phyloP scores from a whole-genome alignment of 2,797 vertebrate species.

The Caiman crocodilus region DNA sequence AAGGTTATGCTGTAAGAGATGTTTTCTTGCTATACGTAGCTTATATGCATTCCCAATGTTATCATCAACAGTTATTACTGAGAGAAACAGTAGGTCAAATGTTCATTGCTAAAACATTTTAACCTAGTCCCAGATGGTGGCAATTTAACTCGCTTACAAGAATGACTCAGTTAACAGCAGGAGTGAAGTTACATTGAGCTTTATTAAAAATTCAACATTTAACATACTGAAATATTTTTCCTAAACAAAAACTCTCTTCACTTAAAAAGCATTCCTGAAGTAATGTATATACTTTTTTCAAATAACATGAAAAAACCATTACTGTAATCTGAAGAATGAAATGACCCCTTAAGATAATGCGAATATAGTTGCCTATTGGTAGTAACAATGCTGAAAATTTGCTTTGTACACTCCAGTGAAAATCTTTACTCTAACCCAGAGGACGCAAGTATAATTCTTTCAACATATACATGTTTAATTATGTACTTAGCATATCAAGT shows the following conservation, averaged over 20 bases:
- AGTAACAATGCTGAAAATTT: background rate
- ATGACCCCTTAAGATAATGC: background rate
- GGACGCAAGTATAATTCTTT: background rate
- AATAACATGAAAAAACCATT: background rate
- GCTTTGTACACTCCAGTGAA: background rate
- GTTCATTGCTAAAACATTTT: constrained; percentile 28
- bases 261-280: background rate
- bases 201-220: constrained; percentile 43
- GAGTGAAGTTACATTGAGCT: background rate
- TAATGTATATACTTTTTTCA: background rate
- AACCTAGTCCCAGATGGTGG: constrained; percentile 47
- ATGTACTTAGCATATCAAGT: constrained; percentile 9
- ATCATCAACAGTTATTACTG: constrained; percentile 11
- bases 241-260: constrained; percentile 5
- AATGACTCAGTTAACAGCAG: constrained; percentile 23
- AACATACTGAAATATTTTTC: constrained; percentile 40
- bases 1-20: constrained; percentile 22
- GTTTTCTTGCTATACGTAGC: background rate
- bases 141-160: constrained; percentile 44
- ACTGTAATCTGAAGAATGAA: constrained; percentile 12
- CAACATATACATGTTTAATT: background rate
- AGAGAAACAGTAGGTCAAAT: constrained; percentile 48
- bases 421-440: constrained; percentile 6
- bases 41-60: constrained; percentile 6
- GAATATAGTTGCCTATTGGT: background rate